Evolutionary conservation across 2,888 invertebrate genomes (phyloP).

Genomic region (Antheraea yamamai): DNA sequence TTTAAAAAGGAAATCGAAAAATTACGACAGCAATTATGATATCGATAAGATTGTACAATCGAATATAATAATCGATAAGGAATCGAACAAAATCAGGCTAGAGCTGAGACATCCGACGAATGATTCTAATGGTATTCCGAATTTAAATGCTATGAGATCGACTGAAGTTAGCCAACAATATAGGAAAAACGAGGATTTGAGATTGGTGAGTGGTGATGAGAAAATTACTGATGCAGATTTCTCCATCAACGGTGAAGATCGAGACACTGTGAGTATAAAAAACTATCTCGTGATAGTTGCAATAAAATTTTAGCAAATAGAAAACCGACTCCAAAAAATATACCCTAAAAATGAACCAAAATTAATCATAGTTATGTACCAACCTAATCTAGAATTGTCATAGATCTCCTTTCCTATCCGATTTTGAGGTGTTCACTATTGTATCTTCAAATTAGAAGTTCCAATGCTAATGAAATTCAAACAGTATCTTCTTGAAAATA

Average conservation of each 20-base stretch:
- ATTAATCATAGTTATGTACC: too few species aligned
- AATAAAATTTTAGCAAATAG: not conserved
- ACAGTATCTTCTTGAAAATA: too few species aligned
- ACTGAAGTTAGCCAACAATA: conserved; percentile 37
- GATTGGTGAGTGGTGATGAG: conserved; percentile 40
- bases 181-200: conserved; percentile 42
- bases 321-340: not conserved
- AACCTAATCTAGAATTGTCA: too few species aligned
- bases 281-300: not conserved
- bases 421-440: too few species aligned
- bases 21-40: conserved; percentile 49
- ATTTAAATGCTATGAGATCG: conserved; percentile 25
- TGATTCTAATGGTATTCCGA: conserved; percentile 35
- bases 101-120: conserved; percentile 55
- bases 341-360: too few species aligned
- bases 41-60: conserved; percentile 59
- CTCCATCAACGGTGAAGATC: conserved; percentile 42
- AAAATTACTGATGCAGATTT: conserved; percentile 47
- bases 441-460: too few species aligned
- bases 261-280: conserved; percentile 52
- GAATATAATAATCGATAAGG: conserved; percentile 63
- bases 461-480: too few species aligned
- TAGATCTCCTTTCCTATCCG: too few species aligned
- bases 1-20: conserved; percentile 54
- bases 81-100: conserved; percentile 58